These are phyloP conservation scores for Ormia ochracea DNA, from an alignment of 2,888 invertebrate species.

Conservation along the genomic window DNA sequence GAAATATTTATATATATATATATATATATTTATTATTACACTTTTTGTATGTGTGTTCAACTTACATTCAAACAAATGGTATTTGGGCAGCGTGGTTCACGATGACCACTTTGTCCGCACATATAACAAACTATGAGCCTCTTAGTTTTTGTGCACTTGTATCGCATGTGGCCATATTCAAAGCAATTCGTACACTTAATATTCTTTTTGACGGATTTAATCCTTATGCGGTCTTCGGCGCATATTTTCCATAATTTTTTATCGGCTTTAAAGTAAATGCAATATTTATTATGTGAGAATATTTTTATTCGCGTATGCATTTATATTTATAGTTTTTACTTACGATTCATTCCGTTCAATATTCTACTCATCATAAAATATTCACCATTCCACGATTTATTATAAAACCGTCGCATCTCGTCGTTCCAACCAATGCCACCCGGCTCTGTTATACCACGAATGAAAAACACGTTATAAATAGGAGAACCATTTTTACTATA, in stretches of 20 bases:
- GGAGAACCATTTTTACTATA: constrained; percentile 33
- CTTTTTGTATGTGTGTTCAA: constrained; percentile 15
- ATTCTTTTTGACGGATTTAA: constrained; percentile 65
- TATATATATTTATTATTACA: constrained; percentile 2
- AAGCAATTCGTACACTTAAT: constrained; percentile 82
- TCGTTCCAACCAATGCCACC: constrained; percentile 73
- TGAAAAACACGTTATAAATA: constrained; percentile 60
- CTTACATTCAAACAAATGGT: constrained; percentile 84
- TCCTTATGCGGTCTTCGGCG: constrained; percentile 70
- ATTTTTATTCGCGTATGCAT: neutral
- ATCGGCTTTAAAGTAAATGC: constrained; percentile 53
- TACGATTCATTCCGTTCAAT: constrained; percentile 82
- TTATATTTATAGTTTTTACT: constrained; percentile 62
- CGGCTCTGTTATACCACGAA: constrained; percentile 47
- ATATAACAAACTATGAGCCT: constrained; percentile 81
- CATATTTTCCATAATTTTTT: constrained; percentile 71
- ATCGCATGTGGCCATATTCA: constrained; percentile 81
- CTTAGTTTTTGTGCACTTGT: constrained; percentile 79
- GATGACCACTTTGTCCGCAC: constrained; percentile 83
- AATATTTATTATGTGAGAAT: neutral
- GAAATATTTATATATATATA: neutral
- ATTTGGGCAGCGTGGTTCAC: constrained; percentile 82
- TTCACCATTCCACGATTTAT: constrained; percentile 82
- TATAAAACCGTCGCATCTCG: constrained; percentile 82
- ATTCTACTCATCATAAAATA: constrained; percentile 80